Conservation (phyloP, 1,140 invertebrate genomes). For the Holcopasites calliopsidis region DNA sequence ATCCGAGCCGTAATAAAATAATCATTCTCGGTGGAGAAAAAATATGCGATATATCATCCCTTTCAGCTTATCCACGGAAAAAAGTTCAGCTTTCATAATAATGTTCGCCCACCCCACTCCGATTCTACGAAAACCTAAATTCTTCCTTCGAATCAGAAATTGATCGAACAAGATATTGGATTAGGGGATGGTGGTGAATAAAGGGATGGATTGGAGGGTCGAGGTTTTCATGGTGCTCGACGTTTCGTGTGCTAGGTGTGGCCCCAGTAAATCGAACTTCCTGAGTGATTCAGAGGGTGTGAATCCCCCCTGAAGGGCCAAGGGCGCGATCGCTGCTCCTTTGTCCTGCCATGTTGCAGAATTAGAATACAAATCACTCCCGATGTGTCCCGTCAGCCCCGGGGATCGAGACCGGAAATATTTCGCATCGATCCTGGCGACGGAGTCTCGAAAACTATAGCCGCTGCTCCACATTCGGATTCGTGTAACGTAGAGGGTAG, state of each 20-base stretch:
- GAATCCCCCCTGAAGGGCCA: constrained; percentile 16
- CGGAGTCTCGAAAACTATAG: not conserved
- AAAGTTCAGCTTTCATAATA: no score
- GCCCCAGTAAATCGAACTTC: constrained; percentile 11
- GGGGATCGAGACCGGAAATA: constrained; percentile 4
- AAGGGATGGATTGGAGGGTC: not conserved
- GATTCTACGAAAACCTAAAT: no score
- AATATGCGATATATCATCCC: no score
- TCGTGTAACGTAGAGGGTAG: no score
- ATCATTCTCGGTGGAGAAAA: no score
- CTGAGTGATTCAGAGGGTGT: constrained; percentile 4
- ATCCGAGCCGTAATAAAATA: no score
- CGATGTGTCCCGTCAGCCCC: not conserved
- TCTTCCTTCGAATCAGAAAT: no score
- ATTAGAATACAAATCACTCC: constrained; percentile 25
- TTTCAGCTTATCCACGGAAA: no score
- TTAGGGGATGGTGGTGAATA: no score
- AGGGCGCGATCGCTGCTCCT: not conserved
- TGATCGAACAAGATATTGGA: no score
- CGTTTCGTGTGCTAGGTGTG: constrained; percentile 10
- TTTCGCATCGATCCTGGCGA: not conserved
- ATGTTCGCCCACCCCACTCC: no score
- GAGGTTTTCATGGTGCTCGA: not conserved
- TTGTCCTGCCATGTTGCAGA: constrained; percentile 15
- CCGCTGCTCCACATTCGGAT: not conserved